Conservation (phyloP, 2,113 vertebrate species). For the Apteryx owenii region DNA sequence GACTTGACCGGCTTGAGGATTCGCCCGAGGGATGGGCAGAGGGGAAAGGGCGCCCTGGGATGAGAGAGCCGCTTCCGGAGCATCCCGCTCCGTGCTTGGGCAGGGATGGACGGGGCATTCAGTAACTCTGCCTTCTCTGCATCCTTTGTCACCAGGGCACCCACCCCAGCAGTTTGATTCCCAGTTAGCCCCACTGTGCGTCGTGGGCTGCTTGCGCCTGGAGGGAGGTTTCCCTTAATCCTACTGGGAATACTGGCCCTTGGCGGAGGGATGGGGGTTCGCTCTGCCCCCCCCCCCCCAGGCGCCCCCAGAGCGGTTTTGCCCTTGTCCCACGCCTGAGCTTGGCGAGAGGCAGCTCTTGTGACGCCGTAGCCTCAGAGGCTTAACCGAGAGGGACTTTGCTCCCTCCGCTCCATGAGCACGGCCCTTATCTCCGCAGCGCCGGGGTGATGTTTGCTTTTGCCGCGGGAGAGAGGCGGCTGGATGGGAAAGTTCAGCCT, state of each 20-base stretch:
- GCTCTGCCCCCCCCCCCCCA: neutral
- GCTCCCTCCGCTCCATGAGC: slow-evolving; percentile 24
- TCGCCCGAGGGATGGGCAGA: neutral
- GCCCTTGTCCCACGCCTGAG: neutral
- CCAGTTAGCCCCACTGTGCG: neutral
- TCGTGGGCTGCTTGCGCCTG: too few relatives aligned
- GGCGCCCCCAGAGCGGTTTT: neutral
- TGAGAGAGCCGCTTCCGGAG: neutral
- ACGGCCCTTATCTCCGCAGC: slow-evolving; percentile 41
- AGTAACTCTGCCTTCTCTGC: too few relatives aligned
- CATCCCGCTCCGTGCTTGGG: neutral
- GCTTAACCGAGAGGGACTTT: slow-evolving; percentile 50
- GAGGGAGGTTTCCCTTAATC: too few relatives aligned
- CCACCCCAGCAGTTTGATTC: neutral
- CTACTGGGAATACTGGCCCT: too few relatives aligned
- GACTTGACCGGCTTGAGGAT: neutral
- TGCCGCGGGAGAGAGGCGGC: neutral
- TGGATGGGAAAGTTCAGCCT: slow-evolving; percentile 15
- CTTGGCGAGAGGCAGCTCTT: neutral
- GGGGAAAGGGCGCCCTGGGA: neutral
- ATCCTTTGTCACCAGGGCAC: too few relatives aligned
- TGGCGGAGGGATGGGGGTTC: neutral
- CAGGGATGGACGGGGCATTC: neutral
- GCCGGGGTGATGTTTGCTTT: slow-evolving; percentile 64
- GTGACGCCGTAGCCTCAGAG: rapidly evolving